Conservation (phyloP, 1,140 invertebrate genomes). For the Condylostylus longicornis region DNA sequence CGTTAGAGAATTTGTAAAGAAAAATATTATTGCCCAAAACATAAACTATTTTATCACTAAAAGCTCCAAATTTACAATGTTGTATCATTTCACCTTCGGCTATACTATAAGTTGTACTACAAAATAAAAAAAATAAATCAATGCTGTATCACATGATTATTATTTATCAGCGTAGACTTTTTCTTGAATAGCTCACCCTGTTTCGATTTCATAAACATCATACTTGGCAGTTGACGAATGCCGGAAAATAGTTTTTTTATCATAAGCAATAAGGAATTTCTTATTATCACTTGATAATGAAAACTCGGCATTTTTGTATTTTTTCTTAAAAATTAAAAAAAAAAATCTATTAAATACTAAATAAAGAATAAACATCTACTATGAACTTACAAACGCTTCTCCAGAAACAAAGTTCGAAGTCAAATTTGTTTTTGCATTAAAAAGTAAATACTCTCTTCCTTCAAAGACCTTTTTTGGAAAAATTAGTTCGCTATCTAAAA, state of each 20-base stretch:
- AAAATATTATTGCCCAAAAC: constrained; percentile 67
- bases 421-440: no score
- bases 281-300: constrained; percentile 20
- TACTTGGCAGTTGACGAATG: constrained; percentile 28
- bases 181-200: constrained; percentile 10
- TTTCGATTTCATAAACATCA: constrained; percentile 28
- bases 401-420: no score
- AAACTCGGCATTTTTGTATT: constrained; percentile 16
- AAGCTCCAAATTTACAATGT: constrained; percentile 55
- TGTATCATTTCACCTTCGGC: constrained; percentile 41
- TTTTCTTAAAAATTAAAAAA: constrained; percentile 10
- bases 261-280: constrained; percentile 24
- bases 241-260: constrained; percentile 19
- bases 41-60: constrained; percentile 53
- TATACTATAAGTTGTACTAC: constrained; percentile 18
- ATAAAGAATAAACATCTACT: background rate
- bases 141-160: background rate
- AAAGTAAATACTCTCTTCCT: no score
- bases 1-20: constrained; percentile 34
- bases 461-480: no score
- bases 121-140: constrained; percentile 15
- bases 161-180: background rate
- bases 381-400: no score
- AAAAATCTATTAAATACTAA: background rate
- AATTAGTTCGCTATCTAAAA: no score